Percentiles rank a stretch among this genome's conserved stretches.
phyloP scores from a whole-genome alignment of 2,113 vertebrate genomes.

The Trachemys scripta region DNA sequence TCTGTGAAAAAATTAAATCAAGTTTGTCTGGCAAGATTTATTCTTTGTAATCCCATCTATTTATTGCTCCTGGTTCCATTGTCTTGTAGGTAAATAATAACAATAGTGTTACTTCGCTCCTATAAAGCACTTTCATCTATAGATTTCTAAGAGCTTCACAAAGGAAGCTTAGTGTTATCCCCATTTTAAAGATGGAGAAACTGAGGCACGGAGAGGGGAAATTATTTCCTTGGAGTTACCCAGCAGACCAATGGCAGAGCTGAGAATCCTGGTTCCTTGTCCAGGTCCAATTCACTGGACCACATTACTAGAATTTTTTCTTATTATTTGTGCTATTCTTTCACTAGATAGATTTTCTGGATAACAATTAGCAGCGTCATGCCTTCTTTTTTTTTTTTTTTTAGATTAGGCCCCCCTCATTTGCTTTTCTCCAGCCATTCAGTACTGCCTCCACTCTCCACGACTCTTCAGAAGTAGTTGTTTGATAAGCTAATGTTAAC shows the following conservation, averaged over 20 bases:
- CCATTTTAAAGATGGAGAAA: background rate
- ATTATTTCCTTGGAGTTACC: background rate
- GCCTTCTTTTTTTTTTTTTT: background rate
- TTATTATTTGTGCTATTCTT: background rate
- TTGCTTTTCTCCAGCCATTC: background rate
- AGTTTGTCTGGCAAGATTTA: fast-evolving
- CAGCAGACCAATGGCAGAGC: background rate
- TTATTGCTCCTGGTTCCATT: background rate
- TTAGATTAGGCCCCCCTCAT: background rate
- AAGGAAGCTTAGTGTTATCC: background rate
- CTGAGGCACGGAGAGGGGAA: background rate
- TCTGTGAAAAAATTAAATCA: background rate
- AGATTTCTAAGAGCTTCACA: background rate
- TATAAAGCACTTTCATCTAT: background rate
- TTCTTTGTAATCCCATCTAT: background rate
- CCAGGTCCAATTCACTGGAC: background rate
- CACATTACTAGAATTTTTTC: background rate
- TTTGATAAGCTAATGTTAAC: background rate
- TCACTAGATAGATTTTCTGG: background rate
- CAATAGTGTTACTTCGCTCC: background rate
- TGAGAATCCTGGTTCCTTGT: background rate
- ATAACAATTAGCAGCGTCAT: background rate
- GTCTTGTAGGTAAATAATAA: background rate
- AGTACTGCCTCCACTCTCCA: background rate
- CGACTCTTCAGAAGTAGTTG: background rate